Conservation (phyloP, 1,140 invertebrate genomes). For the Caenorhabditis remanei region DNA sequence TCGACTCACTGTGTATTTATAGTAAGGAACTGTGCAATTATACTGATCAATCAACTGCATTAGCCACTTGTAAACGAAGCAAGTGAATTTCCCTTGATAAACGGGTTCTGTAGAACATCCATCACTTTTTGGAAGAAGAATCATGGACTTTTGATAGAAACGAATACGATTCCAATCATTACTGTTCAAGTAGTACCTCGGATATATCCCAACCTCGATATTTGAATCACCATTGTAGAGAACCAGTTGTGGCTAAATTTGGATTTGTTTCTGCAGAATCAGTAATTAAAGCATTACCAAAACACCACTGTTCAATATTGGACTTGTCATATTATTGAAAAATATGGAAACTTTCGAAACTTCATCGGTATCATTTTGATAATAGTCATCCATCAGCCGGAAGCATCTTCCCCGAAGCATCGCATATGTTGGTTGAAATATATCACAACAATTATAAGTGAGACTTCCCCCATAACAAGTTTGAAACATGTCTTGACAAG, state of each 20-base stretch:
- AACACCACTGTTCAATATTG: constrained; percentile 36
- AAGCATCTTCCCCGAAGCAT: constrained; percentile 62
- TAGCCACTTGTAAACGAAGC: constrained; percentile 58
- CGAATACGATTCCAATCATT: constrained; percentile 61
- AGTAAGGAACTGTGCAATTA: constrained; percentile 61
- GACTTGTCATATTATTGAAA: constrained; percentile 55
- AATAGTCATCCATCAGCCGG: constrained; percentile 41
- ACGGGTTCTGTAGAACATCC: constrained; percentile 45
- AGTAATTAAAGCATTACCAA: not conserved
- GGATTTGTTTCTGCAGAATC: not conserved
- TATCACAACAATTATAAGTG: constrained; percentile 48
- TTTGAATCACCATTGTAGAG: constrained; percentile 55
- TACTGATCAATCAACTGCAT: constrained; percentile 42
- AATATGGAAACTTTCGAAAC: constrained; percentile 38
- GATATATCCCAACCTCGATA: constrained; percentile 52
- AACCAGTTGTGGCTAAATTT: constrained; percentile 45
- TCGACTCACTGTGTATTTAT: constrained; percentile 18
- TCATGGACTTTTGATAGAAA: constrained; percentile 54
- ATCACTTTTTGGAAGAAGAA: constrained; percentile 41
- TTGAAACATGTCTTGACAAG: constrained; percentile 42
- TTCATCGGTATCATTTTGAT: constrained; percentile 60
- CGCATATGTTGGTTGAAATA: constrained; percentile 61
- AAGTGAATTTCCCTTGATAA: constrained; percentile 56
- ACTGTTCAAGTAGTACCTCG: constrained; percentile 55
- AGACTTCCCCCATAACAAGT: constrained; percentile 47